Base-by-base conservation (phyloP, 2,888 invertebrate species). In the Cantharis rustica region DNA sequence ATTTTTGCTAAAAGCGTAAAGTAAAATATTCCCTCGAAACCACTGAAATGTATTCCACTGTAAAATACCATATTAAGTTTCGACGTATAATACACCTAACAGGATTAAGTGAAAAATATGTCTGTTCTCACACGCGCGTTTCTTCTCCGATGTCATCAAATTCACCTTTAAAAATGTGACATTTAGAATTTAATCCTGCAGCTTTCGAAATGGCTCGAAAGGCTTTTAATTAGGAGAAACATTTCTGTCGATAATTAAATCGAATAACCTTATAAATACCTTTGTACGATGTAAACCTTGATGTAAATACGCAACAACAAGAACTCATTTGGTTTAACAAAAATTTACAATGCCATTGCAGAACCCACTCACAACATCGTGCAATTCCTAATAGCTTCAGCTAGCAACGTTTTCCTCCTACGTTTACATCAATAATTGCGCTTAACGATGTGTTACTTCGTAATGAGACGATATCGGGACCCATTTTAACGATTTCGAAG, bases 361-460 rank as follows among this genome's bases (percentile, higher is more conserved):
- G 75, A 78, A 68, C 78, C 78, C 75, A 73, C 75, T 76, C 75
- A 66, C 69, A 69, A 74, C 72, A 76, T 76, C 81, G 77, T 80
- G 82, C 80, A 81, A 76, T 79, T 16, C 77, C 78, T 80, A 81
- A 81, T 80, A 78, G 77, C 75, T 74, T 75, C 77, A 71, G 78
- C 80, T 71, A 79, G 77, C 78, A 76, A 76, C 76, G 77, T 81
- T 79, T 76, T 75, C 72, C 83, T 80, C 83, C 82, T 80, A 82
- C 82, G 79, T 77, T 81, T 80, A 84, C 83, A 83, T 81, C 83
- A 82, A 84, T 84, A 84, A 84, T 84, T 83, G 83, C 84, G 80
- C 82, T 82, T 83, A 84, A 84, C 83, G 83, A 84, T 81, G 81
- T 84, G 83, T 84, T 81, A 78, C 80, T 76, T 75, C 81, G 82